Evolutionary conservation across 2,888 invertebrate species (phyloP).

Genomic region (Metacarcinus magister): DNA sequence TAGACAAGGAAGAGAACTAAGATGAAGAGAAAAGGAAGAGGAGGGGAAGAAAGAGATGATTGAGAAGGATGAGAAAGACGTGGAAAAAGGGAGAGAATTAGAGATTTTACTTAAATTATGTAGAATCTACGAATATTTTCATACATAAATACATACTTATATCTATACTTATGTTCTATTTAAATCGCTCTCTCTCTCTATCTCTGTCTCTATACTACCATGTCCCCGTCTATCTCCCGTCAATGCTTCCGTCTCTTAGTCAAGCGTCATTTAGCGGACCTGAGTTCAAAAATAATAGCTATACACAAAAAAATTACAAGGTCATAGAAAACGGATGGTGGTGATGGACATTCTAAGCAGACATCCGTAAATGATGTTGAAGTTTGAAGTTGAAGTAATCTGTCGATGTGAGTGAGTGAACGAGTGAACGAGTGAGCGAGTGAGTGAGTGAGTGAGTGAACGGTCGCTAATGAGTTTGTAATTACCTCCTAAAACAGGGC

Average conservation of each 20-base stretch:
- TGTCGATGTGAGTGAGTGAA: neutral
- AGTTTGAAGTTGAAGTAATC: neutral
- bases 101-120: neutral
- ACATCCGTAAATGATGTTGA: slow-evolving; percentile 12
- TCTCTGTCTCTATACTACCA: neutral
- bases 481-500: slow-evolving; percentile 37
- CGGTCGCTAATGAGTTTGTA: neutral
- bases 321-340: neutral
- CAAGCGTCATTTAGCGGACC: neutral
- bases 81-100: neutral
- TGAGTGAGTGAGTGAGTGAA: too few species aligned
- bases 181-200: neutral
- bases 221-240: too few species aligned
- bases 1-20: neutral
- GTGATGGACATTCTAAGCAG: neutral
- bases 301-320: neutral
- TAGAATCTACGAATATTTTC: neutral
- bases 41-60: neutral
- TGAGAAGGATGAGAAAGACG: neutral
- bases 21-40: neutral
- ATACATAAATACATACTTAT: neutral
- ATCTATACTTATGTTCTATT: neutral
- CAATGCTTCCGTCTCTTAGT: too few species aligned
- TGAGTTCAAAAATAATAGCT: neutral
- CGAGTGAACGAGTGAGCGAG: too few species aligned